Conservation (phyloP, 2,113 vertebrate species). For the Nestor notabilis region DNA sequence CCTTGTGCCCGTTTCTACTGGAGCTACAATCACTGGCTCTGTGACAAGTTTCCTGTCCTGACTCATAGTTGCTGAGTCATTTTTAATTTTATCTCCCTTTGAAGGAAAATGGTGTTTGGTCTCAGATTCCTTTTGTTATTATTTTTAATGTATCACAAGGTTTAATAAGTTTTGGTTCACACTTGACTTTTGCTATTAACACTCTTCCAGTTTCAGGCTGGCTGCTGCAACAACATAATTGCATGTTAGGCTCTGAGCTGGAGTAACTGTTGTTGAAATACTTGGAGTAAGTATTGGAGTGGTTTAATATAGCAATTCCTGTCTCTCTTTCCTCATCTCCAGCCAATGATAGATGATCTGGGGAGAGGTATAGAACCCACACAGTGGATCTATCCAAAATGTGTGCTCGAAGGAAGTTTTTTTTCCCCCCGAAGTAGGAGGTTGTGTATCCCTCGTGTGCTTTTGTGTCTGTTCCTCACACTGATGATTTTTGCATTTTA, state of each 20-base stretch:
- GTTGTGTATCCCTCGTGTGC: neutral
- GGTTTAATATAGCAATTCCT: neutral
- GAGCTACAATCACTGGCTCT: neutral
- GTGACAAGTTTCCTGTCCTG: constrained; percentile 38
- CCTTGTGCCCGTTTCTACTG: neutral
- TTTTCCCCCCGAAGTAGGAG: neutral
- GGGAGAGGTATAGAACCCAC: neutral
- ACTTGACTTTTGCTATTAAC: constrained; percentile 25
- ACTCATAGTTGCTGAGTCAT: constrained; percentile 57
- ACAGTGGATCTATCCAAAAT: neutral
- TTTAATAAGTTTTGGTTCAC: constrained; percentile 38
- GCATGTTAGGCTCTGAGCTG: neutral
- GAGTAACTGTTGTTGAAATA: neutral
- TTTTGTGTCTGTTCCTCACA: neutral
- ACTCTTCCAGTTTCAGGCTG: neutral
- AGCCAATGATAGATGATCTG: neutral
- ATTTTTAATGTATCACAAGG: neutral
- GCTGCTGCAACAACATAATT: neutral
- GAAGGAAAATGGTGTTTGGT: constrained; percentile 19
- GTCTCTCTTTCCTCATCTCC: neutral
- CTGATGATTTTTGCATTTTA: neutral
- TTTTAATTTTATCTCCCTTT: constrained; percentile 28
- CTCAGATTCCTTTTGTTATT: constrained; percentile 47
- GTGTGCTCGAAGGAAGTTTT: neutral
- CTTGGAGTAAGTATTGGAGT: neutral